These are phyloP conservation scores for Caenorhabditis imperialis DNA, from an alignment of 2,888 invertebrate species.

Conservation along the genomic window DNA sequence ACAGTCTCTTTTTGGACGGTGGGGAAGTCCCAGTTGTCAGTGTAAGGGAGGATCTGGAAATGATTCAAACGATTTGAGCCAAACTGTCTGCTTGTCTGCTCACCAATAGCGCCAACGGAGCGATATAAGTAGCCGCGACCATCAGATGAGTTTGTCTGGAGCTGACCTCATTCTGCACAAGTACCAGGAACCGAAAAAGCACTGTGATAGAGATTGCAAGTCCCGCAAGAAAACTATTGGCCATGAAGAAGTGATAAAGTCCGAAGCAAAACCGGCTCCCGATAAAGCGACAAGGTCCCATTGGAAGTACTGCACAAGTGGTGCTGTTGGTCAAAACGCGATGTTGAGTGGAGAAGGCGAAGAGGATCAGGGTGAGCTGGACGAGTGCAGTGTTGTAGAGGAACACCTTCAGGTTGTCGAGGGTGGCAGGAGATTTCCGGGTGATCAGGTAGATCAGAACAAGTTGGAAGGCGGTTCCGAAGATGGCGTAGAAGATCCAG, in stretches of 20 bases:
- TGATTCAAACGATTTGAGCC: no score
- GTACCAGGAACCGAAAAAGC: slow-evolving; percentile 37
- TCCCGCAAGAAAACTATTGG: slow-evolving; percentile 25
- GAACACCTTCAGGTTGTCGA: slow-evolving; percentile 40
- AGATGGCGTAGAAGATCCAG: slow-evolving; percentile 14
- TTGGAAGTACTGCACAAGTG: slow-evolving; percentile 24
- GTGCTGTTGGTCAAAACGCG: slow-evolving; percentile 29
- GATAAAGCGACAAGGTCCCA: slow-evolving; percentile 33
- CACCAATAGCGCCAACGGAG: slow-evolving; percentile 22
- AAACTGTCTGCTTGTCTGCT: no score
- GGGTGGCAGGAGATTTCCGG: slow-evolving; percentile 38
- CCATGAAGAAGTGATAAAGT: slow-evolving; percentile 48
- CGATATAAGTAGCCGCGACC: slow-evolving; percentile 26
- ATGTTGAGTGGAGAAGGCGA: slow-evolving; percentile 26
- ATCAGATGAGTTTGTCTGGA: slow-evolving; percentile 29
- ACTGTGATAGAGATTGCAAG: slow-evolving; percentile 41
- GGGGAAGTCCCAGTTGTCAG: slow-evolving; percentile 34
- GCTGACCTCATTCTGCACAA: slow-evolving; percentile 25
- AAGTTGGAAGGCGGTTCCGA: slow-evolving; percentile 24
- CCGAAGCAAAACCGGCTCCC: slow-evolving; percentile 34
- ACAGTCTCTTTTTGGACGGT: slow-evolving; percentile 6
- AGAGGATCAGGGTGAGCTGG: slow-evolving; percentile 22
- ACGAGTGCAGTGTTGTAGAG: slow-evolving; percentile 40
- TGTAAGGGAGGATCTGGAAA: slow-evolving; percentile 42
- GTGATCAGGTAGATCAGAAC: slow-evolving; percentile 36